phyloP scores from a whole-genome alignment of 92 coral and sea anemone species.

The Parazoanthus darwini region DNA sequence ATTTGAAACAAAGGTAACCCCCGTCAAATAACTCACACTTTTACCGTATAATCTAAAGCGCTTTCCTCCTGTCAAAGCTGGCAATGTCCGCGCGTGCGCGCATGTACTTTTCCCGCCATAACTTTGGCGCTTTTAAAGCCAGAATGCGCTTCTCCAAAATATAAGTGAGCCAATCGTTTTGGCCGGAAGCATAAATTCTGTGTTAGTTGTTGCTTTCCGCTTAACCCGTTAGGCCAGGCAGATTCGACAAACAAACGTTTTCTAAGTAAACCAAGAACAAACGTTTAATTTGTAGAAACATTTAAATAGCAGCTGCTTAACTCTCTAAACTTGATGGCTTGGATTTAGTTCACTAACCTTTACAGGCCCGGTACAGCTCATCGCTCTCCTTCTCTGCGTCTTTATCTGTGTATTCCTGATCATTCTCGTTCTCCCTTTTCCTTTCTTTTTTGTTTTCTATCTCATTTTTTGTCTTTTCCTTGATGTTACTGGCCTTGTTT shows the following conservation, averaged over 20 bases:
- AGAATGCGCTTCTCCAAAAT: too few relatives aligned
- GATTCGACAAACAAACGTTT: background rate
- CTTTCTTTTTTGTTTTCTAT: constrained; percentile 40
- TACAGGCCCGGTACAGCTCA: constrained; percentile 60
- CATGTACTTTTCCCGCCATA: too few relatives aligned
- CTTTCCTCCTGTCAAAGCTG: too few relatives aligned
- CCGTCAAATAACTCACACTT: too few relatives aligned
- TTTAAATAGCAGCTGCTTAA: background rate
- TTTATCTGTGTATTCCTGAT: constrained; percentile 37
- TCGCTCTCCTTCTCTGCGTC: constrained; percentile 56
- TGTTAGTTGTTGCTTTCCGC: too few relatives aligned
- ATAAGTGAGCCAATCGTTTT: too few relatives aligned
- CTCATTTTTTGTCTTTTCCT: constrained; percentile 31
- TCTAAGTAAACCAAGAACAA: too few relatives aligned
- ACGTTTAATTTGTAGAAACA: background rate
- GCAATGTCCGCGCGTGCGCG: too few relatives aligned
- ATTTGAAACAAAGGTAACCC: too few relatives aligned
- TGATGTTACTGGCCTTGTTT: background rate
- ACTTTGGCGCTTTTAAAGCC: too few relatives aligned
- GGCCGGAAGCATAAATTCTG: too few relatives aligned
- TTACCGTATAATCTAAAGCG: too few relatives aligned
- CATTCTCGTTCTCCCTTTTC: constrained; percentile 28
- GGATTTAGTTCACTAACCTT: constrained; percentile 39
- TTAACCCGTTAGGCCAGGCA: background rate
- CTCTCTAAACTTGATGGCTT: background rate